These are phyloP conservation scores for Rotaria macrura DNA, from an alignment of 2,888 invertebrate species.

Conservation along the genomic window DNA sequence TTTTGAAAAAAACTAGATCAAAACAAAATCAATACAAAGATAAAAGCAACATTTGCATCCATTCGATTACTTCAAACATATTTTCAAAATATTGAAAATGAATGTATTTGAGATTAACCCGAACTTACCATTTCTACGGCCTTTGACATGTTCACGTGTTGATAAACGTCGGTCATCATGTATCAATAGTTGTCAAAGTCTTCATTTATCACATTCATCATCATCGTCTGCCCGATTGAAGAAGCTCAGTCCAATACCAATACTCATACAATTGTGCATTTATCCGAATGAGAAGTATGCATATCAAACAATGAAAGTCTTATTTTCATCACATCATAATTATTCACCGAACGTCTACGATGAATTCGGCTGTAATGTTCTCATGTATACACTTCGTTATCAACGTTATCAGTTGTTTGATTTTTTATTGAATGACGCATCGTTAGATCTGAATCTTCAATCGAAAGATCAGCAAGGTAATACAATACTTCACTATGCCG, in stretches of 20 bases:
- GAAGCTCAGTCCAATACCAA: not conserved
- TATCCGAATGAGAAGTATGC: not conserved
- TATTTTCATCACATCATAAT: not conserved
- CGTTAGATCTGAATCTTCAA: not conserved
- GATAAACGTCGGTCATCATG: not conserved
- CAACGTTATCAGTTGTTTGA: not conserved
- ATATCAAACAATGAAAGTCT: not conserved
- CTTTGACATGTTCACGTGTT: not conserved
- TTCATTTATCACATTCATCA: not conserved
- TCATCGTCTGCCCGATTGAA: not conserved
- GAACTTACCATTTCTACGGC: not conserved
- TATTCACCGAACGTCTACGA: not conserved
- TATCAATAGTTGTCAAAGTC: not conserved
- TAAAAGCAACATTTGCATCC: too few relatives aligned
- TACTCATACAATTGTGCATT: not conserved
- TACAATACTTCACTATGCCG: not conserved
- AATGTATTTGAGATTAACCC: not conserved
- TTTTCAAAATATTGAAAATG: not conserved
- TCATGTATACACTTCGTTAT: not conserved
- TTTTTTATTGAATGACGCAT: not conserved
- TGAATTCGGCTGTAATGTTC: constrained; percentile 16
- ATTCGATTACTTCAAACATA: too few relatives aligned
- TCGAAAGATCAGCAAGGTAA: not conserved
- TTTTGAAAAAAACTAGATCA: not conserved
- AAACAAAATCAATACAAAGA: not conserved